A percentile compares a stretch with the other conserved stretches of the same genome.
Conservation (phyloP, 2,888 invertebrate genomes). For the Schrankia costaestrigalis region DNA sequence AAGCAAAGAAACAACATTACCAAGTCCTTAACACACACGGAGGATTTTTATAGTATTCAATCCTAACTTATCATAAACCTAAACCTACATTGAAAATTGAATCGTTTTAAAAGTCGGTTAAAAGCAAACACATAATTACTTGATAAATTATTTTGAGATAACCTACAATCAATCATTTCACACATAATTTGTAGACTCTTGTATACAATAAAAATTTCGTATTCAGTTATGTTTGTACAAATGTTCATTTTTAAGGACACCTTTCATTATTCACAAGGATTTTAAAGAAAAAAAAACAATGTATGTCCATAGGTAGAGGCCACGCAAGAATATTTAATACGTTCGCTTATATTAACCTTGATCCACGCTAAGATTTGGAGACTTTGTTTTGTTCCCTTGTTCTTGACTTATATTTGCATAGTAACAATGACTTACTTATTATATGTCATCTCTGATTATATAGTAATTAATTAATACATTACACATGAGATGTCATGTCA, state of each 20-base stretch:
- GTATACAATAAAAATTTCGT: constrained; percentile 36
- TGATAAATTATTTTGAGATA: too few species aligned
- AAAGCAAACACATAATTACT: too few species aligned
- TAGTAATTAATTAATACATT: neutral
- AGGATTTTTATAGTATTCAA: too few species aligned
- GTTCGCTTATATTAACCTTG: constrained; percentile 58
- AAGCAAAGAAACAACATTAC: too few species aligned
- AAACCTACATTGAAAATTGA: too few species aligned
- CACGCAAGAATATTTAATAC: constrained; percentile 56
- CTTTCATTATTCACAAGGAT: constrained; percentile 71
- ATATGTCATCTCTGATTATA: too few species aligned
- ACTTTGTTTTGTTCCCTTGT: constrained; percentile 12
- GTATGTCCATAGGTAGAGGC: constrained; percentile 64
- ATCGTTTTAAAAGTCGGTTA: too few species aligned
- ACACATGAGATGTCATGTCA: neutral
- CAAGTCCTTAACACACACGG: too few species aligned
- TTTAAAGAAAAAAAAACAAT: constrained; percentile 63
- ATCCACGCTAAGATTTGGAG: constrained; percentile 44
- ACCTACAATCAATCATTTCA: neutral
- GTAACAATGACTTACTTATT: too few species aligned
- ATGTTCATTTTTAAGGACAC: constrained; percentile 63
- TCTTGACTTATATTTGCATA: constrained; percentile 15
- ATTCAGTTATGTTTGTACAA: constrained; percentile 62
- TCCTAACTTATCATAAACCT: too few species aligned
- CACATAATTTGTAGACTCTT: constrained; percentile 13